Evolutionary conservation across 2,113 vertebrate species (phyloP), one percentile per base, ranked within the genome.

Genomic region (Piaya cayana): DNA sequence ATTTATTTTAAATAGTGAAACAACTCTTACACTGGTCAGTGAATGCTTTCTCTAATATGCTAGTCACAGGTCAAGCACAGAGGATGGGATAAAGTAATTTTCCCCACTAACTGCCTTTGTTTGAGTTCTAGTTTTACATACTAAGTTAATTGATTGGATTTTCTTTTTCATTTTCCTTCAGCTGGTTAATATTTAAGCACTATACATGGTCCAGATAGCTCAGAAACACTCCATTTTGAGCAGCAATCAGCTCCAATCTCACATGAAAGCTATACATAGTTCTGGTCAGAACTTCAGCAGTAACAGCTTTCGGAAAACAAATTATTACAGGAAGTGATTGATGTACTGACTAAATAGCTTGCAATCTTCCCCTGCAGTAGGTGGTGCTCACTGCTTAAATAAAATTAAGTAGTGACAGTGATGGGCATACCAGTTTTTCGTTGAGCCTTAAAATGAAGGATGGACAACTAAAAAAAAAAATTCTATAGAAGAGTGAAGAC

Each of bases 351-450:
- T 95, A 80, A 95, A 71, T 71, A 86, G 82, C 79, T 92, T 94
- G 88, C 85, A 95, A 55, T 94, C 90, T 90, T 96, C 96, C 95
- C 93, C 86, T 96, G 92, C 96, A 94, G 94, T 96, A 97, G 93
- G 94, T 95, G 93, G 94, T 95, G 88, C 90, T 96, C 94, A 83
- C 72, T 93, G 90, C 87, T 90, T 95, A 94, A 96, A 82, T 92
- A 95, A 96, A 89, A 94, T 84, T 85, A 95, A 88, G 56, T 27
- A 74, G 76, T 74, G 76, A 95, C 64, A 90, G 71, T 78, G 82
- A 88, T 68, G 43, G 70, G 39, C 69, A 92, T 53, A 60, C 12
- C 34, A 68, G 71, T 27, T 90, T 95, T 92, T 20, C 8, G 20
- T 21, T 49, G 32, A 71, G 27, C 36, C 36, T 22, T 86, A 86